phyloP scores from a whole-genome alignment of 35 echinoderm and acorn worm genomes.

The Heliocidaris tuberculata region DNA sequence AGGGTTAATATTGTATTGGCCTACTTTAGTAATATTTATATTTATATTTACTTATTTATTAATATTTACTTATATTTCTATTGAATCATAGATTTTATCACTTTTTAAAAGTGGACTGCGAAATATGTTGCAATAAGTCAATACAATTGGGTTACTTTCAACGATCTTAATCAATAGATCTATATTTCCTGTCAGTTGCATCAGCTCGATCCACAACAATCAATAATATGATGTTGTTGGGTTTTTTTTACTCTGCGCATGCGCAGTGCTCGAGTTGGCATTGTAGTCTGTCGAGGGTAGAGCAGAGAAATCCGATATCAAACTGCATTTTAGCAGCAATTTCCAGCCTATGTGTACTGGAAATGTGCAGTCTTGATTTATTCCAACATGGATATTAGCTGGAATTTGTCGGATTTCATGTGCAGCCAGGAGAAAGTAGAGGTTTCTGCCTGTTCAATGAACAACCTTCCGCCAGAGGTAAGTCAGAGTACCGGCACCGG shows the following conservation, averaged over 20 bases:
- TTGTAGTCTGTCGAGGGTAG: not conserved
- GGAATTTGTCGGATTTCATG: slow-evolving; percentile 45
- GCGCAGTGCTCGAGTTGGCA: not conserved
- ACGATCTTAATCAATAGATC: too few species aligned
- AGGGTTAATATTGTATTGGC: too few species aligned
- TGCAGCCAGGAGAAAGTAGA: slow-evolving; percentile 41
- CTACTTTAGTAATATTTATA: too few species aligned
- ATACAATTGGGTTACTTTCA: not conserved
- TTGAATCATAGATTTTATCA: too few species aligned
- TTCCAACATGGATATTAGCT: slow-evolving; percentile 35
- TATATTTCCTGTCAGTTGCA: slow-evolving; percentile 15
- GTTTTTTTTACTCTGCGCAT: not conserved
- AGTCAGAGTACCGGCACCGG: too few species aligned
- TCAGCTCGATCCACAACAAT: not conserved
- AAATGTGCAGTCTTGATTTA: not conserved
- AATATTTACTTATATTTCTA: too few species aligned
- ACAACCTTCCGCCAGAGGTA: slow-evolving; percentile 86
- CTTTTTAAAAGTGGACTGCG: not conserved
- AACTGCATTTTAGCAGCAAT: not conserved
- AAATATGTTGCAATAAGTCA: not conserved
- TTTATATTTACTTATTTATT: too few species aligned
- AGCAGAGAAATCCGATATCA: not conserved
- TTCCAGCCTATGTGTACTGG: not conserved
- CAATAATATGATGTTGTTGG: not conserved
- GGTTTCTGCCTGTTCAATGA: slow-evolving; percentile 70